phyloP scores from a whole-genome alignment of 2,113 vertebrate genomes.

The Colossoma macropomum region DNA sequence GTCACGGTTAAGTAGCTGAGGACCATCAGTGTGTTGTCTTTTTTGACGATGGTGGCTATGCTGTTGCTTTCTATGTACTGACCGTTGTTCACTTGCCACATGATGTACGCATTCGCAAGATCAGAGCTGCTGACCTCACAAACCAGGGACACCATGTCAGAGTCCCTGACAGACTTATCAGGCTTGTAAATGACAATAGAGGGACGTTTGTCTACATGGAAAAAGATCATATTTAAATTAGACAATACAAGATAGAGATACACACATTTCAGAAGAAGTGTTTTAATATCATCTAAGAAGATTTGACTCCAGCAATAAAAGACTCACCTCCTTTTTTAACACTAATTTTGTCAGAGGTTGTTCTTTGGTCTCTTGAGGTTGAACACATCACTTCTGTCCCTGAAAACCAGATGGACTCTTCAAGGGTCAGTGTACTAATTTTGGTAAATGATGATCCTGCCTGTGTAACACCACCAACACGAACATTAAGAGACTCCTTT shows the following conservation, averaged over 20 bases:
- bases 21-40: neutral
- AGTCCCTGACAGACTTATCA: neutral
- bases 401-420: neutral
- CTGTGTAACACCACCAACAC: neutral
- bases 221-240: neutral
- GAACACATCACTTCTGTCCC: neutral
- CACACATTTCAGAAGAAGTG: neutral
- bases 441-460: neutral
- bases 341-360: neutral
- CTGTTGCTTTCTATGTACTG: neutral
- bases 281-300: neutral
- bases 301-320: too few species aligned
- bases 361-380: neutral
- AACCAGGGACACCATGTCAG: neutral
- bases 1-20: conserved; percentile 20
- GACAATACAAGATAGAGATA: neutral
- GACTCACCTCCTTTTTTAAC: neutral
- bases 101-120: conserved; percentile 31
- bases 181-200: neutral
- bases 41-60: neutral
- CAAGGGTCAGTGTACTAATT: neutral
- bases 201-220: neutral
- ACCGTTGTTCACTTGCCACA: neutral
- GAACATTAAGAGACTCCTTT: too few species aligned
- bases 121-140: conserved; percentile 35